Evolutionary conservation across 1,140 invertebrate species (phyloP).

Genomic region (Ostrea edulis): DNA sequence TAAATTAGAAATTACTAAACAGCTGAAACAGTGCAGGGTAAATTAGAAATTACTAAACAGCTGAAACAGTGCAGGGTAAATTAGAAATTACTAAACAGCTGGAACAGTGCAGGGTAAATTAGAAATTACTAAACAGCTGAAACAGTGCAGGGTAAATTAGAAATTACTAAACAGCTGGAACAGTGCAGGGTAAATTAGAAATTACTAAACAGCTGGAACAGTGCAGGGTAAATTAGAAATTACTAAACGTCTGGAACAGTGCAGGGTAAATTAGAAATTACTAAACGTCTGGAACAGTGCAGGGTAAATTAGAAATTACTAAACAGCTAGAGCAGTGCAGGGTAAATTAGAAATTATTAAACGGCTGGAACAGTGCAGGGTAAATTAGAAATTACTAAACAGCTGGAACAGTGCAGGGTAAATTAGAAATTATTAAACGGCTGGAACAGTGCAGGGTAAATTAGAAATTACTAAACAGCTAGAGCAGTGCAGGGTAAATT

Average conservation of each 20-base stretch:
- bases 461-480: too few relatives aligned
- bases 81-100: constrained; percentile 73
- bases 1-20: constrained; percentile 68
- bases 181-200: constrained; percentile 76
- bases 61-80: constrained; percentile 78
- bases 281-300: constrained; percentile 77
- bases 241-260: constrained; percentile 77
- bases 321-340: constrained; percentile 69
- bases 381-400: constrained; percentile 68
- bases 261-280: constrained; percentile 73
- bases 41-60: constrained; percentile 70
- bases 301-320: constrained; percentile 66
- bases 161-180: constrained; percentile 76
- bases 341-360: constrained; percentile 74
- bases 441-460: constrained; percentile 78
- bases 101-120: constrained; percentile 77
- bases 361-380: constrained; percentile 79
- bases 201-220: constrained; percentile 77
- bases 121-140: constrained; percentile 75
- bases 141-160: constrained; percentile 76
- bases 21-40: constrained; percentile 78
- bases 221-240: constrained; percentile 75
- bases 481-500: constrained; percentile 72
- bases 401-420: constrained; percentile 78
- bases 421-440: constrained; percentile 70